Evolutionary conservation across 2,113 vertebrate species (phyloP).

Genomic region (Romanogobio albipinnatus): DNA sequence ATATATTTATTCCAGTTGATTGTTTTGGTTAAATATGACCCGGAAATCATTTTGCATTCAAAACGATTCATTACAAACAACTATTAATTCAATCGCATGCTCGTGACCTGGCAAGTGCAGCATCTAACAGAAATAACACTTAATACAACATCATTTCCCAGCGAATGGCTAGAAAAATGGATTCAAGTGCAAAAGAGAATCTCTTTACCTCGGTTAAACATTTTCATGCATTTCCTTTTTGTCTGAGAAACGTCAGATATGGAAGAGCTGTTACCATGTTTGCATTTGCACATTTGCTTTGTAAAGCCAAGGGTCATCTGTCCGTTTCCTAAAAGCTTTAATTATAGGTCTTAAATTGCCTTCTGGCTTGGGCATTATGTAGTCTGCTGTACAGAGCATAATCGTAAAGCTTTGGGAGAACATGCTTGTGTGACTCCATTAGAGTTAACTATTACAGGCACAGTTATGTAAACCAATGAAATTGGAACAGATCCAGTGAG

Average conservation of each 20-base stretch:
- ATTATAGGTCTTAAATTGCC: conserved; percentile 13
- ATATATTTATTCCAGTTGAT: too few species aligned
- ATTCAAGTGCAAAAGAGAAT: neutral
- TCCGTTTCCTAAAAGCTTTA: conserved; percentile 32
- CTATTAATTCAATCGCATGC: neutral
- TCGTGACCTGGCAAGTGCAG: neutral
- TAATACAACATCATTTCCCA: neutral
- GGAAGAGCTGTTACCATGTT: conserved; percentile 36
- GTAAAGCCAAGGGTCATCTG: conserved; percentile 15
- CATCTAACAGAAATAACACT: neutral
- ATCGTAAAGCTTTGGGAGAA: neutral
- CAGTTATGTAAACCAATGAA: neutral
- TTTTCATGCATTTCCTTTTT: neutral
- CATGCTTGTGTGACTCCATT: neutral
- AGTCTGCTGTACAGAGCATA: neutral
- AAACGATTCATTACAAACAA: neutral
- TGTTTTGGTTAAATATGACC: too few species aligned
- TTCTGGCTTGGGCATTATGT: neutral
- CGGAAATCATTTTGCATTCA: neutral
- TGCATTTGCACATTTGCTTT: conserved; percentile 2
- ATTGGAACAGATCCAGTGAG: neutral
- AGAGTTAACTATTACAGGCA: neutral
- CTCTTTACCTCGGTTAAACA: neutral
- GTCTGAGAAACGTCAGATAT: neutral
- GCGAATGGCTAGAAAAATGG: neutral